Percentiles rank a stretch among this genome's conserved stretches.
phyloP scores from a whole-genome alignment of 2,113 vertebrate genomes.

The Sylvia atricapilla region DNA sequence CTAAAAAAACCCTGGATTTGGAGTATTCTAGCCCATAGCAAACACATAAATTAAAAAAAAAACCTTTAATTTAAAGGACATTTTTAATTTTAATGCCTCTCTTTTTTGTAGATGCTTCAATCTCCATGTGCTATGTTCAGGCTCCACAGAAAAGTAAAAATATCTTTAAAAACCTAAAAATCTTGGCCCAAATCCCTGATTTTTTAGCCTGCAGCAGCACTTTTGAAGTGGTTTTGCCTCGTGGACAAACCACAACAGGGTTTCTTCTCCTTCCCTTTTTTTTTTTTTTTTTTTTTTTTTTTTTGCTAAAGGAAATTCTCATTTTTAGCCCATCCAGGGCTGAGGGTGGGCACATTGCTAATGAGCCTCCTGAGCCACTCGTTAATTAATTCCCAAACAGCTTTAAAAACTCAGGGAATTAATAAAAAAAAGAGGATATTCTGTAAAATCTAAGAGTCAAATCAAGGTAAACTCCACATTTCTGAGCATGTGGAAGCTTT shows the following conservation, averaged over 20 bases:
- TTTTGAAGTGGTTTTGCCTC: not conserved
- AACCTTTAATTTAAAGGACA: rapidly evolving
- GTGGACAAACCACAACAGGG: not conserved
- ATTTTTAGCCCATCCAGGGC: not conserved
- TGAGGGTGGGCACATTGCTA: not conserved
- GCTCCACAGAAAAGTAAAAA: not conserved
- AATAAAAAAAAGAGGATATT: not conserved
- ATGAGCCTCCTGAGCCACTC: not conserved
- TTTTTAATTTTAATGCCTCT: not conserved
- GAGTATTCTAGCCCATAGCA: not conserved
- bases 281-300: not conserved
- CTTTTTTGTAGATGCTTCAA: not conserved
- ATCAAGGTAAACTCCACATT: not conserved
- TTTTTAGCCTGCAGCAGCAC: not conserved
- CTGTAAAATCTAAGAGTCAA: not conserved
- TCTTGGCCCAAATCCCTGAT: not conserved
- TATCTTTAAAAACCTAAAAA: not conserved
- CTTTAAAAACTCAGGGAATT: not conserved
- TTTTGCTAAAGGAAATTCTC: not conserved
- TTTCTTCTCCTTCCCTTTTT: not conserved
- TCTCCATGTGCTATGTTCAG: rapidly evolving
- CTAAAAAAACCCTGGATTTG: not conserved
- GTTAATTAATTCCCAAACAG: not conserved
- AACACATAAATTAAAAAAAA: not conserved
- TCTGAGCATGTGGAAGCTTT: not conserved